These are phyloP conservation scores for Hippocampus zosterae DNA, from an alignment of 2,113 vertebrate species.

Conservation along the genomic window DNA sequence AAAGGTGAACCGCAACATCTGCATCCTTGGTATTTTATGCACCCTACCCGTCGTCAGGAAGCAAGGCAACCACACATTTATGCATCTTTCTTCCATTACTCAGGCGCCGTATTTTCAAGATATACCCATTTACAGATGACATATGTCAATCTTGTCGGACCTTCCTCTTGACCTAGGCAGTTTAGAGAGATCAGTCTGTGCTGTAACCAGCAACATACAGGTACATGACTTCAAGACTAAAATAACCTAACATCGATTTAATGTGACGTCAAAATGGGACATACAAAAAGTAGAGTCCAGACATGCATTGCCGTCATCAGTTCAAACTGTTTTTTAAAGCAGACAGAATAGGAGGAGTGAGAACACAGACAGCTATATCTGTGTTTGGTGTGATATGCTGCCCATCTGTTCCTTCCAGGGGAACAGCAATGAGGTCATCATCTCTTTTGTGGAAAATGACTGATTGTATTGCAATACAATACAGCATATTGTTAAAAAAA, in stretches of 20 bases:
- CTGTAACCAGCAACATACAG: not conserved
- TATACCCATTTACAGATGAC: no score
- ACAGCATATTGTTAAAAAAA: not conserved
- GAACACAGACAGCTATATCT: conserved; percentile 62
- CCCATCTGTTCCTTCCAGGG: conserved; percentile 65
- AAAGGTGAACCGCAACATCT: conserved; percentile 2
- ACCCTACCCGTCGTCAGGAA: conserved; percentile 5
- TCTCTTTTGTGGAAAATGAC: not conserved
- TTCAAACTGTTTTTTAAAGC: conserved; percentile 39
- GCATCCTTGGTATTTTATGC: conserved; percentile 9
- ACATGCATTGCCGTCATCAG: conserved; percentile 6
- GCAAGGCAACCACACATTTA: conserved; percentile 16
- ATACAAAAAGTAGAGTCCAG: not conserved
- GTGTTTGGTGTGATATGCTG: conserved; percentile 60
- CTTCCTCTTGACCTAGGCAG: not conserved
- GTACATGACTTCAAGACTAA: not conserved
- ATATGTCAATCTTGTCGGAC: not conserved
- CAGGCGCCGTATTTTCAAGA: conserved; percentile 2
- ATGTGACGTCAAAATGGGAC: not conserved
- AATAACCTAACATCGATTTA: not conserved
- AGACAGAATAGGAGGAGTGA: conserved; percentile 55
- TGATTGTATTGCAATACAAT: not conserved
- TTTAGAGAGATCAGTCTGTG: not conserved
- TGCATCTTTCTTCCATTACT: conserved; percentile 14
- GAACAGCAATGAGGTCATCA: conserved; percentile 43